phyloP scores from a whole-genome alignment of 2,888 invertebrate genomes.

The Tetrapedia diversipes region DNA sequence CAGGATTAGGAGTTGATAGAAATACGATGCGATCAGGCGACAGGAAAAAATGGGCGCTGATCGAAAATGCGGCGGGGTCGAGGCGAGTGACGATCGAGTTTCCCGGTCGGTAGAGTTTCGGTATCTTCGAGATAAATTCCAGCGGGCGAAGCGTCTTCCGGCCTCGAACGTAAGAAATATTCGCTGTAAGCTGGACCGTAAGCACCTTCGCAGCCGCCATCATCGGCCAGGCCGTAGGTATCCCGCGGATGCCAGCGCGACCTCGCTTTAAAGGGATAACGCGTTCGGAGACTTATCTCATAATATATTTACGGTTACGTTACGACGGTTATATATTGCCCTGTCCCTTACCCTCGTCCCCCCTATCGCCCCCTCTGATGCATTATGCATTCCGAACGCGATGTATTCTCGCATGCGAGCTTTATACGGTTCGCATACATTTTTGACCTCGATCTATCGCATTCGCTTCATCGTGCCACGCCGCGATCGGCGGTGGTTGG shows the following conservation, averaged over 20 bases:
- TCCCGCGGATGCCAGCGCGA: constrained; percentile 32
- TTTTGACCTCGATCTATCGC: constrained; percentile 67
- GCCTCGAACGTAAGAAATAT: constrained; percentile 50
- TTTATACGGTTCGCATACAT: constrained; percentile 65
- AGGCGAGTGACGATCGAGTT: constrained; percentile 28
- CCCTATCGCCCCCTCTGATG: constrained; percentile 47
- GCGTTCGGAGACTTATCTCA: constrained; percentile 68
- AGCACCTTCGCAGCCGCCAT: constrained; percentile 41
- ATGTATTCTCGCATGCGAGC: constrained; percentile 58
- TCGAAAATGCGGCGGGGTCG: constrained; percentile 24
- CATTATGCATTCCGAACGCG: constrained; percentile 74
- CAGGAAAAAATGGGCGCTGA: constrained; percentile 11
- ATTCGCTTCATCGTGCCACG: constrained; percentile 13
- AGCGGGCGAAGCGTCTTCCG: constrained; percentile 25
- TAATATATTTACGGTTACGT: constrained; percentile 69
- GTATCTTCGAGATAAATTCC: constrained; percentile 40
- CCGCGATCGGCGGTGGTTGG: background rate
- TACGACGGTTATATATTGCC: constrained; percentile 64
- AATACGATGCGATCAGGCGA: constrained; percentile 31
- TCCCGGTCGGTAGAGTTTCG: constrained; percentile 21
- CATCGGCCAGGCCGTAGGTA: constrained; percentile 46
- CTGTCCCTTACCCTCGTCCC: constrained; percentile 18
- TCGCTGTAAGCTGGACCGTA: constrained; percentile 38
- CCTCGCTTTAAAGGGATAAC: constrained; percentile 68
- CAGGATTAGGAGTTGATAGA: constrained; percentile 18